phyloP scores from a whole-genome alignment of 2,888 invertebrate genomes.

The Tiliacea aurago region DNA sequence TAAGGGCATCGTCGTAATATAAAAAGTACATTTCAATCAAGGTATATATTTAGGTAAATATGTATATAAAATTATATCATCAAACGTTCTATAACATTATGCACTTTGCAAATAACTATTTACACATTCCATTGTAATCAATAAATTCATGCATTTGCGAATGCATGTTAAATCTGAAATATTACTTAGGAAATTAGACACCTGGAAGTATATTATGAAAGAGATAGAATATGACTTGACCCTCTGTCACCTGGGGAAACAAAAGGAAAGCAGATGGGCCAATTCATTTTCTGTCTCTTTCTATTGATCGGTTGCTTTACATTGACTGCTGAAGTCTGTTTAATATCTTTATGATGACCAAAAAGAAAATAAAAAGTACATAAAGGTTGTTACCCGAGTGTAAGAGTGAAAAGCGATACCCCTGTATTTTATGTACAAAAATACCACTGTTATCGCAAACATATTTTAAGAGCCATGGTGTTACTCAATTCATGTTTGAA shows the following conservation, averaged over 20 bases:
- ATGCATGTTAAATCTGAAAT: background rate
- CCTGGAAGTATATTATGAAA: background rate
- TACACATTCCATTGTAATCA: slow-evolving; percentile 24
- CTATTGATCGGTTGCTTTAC: background rate
- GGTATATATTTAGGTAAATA: slow-evolving; percentile 50
- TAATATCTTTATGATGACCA: background rate
- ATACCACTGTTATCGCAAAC: background rate
- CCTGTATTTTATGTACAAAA: too few relatives aligned
- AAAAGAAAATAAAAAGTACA: background rate
- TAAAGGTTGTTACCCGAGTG: too few relatives aligned
- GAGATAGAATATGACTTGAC: slow-evolving; percentile 2
- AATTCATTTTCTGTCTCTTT: slow-evolving; percentile 12
- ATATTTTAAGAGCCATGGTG: slow-evolving; percentile 9
- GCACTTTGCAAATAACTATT: slow-evolving; percentile 10
- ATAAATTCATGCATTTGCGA: slow-evolving; percentile 13
- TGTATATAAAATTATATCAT: slow-evolving; percentile 32
- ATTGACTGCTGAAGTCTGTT: background rate
- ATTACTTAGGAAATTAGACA: background rate
- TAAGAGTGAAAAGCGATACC: too few relatives aligned
- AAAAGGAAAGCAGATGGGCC: background rate
- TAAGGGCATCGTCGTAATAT: slow-evolving; percentile 55
- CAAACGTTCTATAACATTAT: slow-evolving; percentile 12
- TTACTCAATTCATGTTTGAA: background rate
- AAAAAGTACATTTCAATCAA: slow-evolving; percentile 40
- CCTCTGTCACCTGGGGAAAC: background rate